Evolutionary conservation across 2,797 vertebrate genomes (phyloP).

Genomic region (Hozukius guyotensis): DNA sequence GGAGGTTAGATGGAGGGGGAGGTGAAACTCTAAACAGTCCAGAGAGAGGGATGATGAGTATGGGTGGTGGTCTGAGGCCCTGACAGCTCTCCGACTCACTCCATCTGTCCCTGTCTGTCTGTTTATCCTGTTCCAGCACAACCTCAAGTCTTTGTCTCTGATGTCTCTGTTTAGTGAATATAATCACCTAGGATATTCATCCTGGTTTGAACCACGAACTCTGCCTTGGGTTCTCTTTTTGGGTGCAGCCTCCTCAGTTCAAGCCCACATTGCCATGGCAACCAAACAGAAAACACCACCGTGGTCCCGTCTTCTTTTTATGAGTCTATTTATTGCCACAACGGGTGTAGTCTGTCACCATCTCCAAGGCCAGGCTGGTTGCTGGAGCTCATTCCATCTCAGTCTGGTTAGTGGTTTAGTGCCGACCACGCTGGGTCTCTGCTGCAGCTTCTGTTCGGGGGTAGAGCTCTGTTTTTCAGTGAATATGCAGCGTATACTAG

Average conservation of each 20-base stretch:
- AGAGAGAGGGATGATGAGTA: background rate
- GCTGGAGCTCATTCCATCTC: constrained; percentile 21
- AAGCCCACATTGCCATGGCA: constrained; percentile 34
- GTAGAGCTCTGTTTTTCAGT: background rate
- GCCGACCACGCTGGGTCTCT: background rate
- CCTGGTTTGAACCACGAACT: constrained; percentile 16
- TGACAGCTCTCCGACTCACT: constrained; percentile 13
- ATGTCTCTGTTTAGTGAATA: constrained; percentile 30
- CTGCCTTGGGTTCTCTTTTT: constrained; percentile 22
- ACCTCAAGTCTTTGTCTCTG: constrained; percentile 14
- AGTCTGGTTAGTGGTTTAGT: constrained; percentile 26
- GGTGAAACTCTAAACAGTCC: background rate
- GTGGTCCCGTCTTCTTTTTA: constrained; percentile 21
- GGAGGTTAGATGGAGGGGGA: background rate
- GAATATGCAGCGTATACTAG: background rate
- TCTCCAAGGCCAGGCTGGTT: background rate
- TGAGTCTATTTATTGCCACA: constrained; percentile 38
- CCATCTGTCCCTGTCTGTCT: constrained; percentile 18
- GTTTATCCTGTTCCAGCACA: constrained; percentile 19
- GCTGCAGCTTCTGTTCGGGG: constrained; percentile 15
- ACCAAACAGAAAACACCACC: constrained; percentile 65
- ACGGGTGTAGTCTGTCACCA: constrained; percentile 39
- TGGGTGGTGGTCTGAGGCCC: constrained; percentile 15
- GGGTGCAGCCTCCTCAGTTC: constrained; percentile 13
- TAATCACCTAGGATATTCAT: constrained; percentile 29